Base-by-base conservation (phyloP, 2,113 vertebrate genomes). In the Dipodomys stephensi region DNA sequence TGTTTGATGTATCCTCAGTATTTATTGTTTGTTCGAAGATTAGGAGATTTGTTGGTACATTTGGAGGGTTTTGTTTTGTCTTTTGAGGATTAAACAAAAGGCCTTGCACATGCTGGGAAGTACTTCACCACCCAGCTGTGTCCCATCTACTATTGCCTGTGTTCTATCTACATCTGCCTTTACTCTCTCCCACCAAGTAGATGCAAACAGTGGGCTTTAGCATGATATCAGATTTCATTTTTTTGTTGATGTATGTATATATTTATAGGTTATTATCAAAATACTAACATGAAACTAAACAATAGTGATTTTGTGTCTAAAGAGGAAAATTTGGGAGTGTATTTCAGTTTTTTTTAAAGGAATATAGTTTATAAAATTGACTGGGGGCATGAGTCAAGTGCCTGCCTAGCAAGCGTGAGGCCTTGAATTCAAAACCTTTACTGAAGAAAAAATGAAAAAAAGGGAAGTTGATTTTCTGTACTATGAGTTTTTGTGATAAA, bases 401-500 rank as follows among this genome's bases (percentile, higher is more conserved):
- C 30, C n/a, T 69, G 28, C 30, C 68, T 30, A 15, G 11, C n/a
- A 69, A 69, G 30, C 68, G n/a, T 15, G 67, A 53, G 18, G 32
- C n/a, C 65, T 27, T 67, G 20, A 67, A 9, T 25, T 9, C 25
- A 67, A 28, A 67, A 28, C 65, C 20, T 28, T 27, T 27, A 12
- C 7, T 49, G 49, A 49, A 49, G 8, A 49, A 23, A 67, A 67
- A 15, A n/a, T 65, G 18, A 25, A 16, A 69, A 57, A 67, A 74
- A 27, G 69, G 28, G 65, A 79, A 79, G 72, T 13, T 90, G 44
- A 13, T 53, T 83, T 62, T 81, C 9, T 90, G 1, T 88, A 49
- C 74, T 18, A 10, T 73, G n/a, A 86, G n/a, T 69, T 94, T 81
- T 65, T 46, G 25, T 93, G 39, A 76, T 80, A 93, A 67, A 35